Percentiles rank a stretch among this genome's conserved stretches.
Evolutionary conservation across 2,888 invertebrate species (phyloP).

Genomic region (Salpingus planirostris): DNA sequence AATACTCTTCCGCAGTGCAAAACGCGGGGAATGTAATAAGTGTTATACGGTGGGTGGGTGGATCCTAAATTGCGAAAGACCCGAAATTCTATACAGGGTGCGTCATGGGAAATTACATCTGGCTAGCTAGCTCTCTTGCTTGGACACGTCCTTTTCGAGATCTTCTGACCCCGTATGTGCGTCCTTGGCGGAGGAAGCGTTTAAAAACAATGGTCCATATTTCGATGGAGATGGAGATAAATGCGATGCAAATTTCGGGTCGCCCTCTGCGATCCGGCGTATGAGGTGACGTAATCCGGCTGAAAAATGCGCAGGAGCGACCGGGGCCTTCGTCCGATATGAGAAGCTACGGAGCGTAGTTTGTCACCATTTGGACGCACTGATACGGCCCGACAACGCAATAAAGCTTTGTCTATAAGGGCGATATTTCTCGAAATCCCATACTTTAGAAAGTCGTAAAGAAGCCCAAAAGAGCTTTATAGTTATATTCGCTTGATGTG

Average conservation of each 20-base stretch:
- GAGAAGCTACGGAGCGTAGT: constrained; percentile 34
- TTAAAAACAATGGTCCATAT: no score
- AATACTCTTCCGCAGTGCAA: constrained; percentile 7
- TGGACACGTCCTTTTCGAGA: no score
- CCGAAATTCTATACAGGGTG: no score
- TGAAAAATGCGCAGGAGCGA: no score
- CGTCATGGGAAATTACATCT: no score
- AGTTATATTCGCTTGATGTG: constrained; percentile 35
- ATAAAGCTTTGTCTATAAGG: constrained; percentile 42
- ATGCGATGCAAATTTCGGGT: no score
- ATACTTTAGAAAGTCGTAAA: constrained; percentile 41
- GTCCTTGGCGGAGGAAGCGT: no score
- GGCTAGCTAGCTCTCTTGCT: no score
- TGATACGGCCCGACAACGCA: constrained; percentile 31
- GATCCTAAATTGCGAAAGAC: not conserved
- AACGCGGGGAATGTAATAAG: constrained; percentile 10
- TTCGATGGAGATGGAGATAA: no score
- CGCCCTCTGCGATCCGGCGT: no score
- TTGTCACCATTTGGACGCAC: constrained; percentile 37
- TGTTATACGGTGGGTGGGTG: constrained; percentile 1
- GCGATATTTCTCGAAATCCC: constrained; percentile 40
- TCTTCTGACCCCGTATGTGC: no score
- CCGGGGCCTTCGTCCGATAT: constrained; percentile 27
- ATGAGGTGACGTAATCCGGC: no score
- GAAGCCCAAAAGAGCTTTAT: constrained; percentile 36